Percentiles rank a stretch among this genome's conserved stretches.
These are phyloP conservation scores for Ecliptopera silaceata DNA, from an alignment of 2,888 invertebrate genomes.

Conservation along the genomic window DNA sequence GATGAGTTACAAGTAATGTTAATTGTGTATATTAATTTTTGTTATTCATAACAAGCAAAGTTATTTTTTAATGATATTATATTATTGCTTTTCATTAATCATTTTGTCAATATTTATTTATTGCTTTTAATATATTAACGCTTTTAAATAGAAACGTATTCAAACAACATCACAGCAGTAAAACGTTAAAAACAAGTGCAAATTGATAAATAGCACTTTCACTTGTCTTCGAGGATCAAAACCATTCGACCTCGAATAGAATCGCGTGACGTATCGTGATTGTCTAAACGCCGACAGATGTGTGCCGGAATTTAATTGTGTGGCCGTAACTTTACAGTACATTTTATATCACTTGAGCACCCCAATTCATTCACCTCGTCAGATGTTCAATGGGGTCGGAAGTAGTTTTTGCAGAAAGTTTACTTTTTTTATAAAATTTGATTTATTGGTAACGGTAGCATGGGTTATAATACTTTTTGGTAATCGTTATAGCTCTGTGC, in stretches of 20 bases:
- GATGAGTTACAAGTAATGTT: too few species aligned
- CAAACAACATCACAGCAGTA: background rate
- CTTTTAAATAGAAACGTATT: too few species aligned
- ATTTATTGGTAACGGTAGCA: slow-evolving; percentile 59
- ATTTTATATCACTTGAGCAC: slow-evolving; percentile 68
- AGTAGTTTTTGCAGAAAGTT: slow-evolving; percentile 67
- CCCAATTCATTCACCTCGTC: slow-evolving; percentile 77
- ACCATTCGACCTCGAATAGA: slow-evolving; percentile 40
- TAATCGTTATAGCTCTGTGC: background rate
- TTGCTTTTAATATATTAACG: too few species aligned
- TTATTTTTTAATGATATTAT: too few species aligned
- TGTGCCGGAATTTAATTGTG: slow-evolving; percentile 82
- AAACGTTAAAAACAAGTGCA: background rate
- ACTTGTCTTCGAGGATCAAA: slow-evolving; percentile 54
- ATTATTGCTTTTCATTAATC: too few species aligned
- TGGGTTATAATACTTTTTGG: background rate
- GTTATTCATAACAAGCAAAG: too few species aligned
- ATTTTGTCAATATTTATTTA: too few species aligned
- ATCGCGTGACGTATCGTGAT: slow-evolving; percentile 83
- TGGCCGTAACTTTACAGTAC: slow-evolving; percentile 69
- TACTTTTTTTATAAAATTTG: slow-evolving; percentile 56
- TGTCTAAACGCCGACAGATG: slow-evolving; percentile 82
- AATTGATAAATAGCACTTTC: background rate
- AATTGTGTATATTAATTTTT: too few species aligned
- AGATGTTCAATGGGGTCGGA: slow-evolving; percentile 79